Percentiles rank a stretch among this genome's conserved stretches.
Evolutionary conservation across 2,113 vertebrate genomes (phyloP).

Genomic region (Miniopterus natalensis): DNA sequence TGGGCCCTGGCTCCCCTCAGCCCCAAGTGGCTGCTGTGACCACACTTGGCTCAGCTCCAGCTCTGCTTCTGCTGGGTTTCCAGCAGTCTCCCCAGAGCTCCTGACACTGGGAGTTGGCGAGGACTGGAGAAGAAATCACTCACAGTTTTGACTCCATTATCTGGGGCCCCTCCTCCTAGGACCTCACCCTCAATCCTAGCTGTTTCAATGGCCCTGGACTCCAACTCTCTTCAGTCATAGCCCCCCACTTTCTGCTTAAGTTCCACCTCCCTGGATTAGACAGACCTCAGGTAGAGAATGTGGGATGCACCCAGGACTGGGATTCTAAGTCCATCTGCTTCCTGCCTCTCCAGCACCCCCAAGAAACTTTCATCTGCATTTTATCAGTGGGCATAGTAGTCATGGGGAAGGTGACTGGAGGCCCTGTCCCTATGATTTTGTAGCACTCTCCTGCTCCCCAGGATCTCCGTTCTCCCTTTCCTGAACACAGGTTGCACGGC

Average conservation of each 20-base stretch:
- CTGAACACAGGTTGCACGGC: no score
- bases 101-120: no score
- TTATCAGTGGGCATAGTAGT: fast-evolving
- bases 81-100: not conserved
- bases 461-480: not conserved
- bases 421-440: not conserved
- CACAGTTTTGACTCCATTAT: not conserved
- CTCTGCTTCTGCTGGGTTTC: not conserved
- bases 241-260: not conserved
- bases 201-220: not conserved
- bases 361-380: fast-evolving
- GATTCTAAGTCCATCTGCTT: not conserved
- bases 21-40: not conserved
- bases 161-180: no score
- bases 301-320: no score
- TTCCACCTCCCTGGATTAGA: not conserved
- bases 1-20: not conserved
- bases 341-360: not conserved
- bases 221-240: not conserved
- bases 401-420: not conserved
- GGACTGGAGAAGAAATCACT: not conserved
- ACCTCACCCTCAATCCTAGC: not conserved
- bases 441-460: not conserved
- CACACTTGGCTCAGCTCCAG: not conserved
- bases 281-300: not conserved